Percentiles rank a stretch among this genome's conserved stretches.
phyloP scores from a whole-genome alignment of 2,888 invertebrate species.

The Dolomedes plantarius region DNA sequence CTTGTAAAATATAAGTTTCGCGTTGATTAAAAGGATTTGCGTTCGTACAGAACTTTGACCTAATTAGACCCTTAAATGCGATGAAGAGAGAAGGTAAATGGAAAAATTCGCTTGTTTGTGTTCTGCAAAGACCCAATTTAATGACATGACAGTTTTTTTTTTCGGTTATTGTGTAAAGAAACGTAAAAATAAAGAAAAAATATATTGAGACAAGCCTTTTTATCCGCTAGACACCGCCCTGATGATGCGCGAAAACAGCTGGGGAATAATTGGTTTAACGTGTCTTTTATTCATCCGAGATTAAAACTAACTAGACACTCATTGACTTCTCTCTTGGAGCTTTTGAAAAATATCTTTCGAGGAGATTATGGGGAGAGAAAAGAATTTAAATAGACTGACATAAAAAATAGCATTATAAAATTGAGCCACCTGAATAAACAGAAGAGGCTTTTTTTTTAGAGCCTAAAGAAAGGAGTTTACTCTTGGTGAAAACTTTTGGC shows the following conservation, averaged over 20 bases:
- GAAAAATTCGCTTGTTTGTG: not conserved
- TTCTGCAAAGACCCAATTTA: not conserved
- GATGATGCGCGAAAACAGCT: constrained; percentile 29
- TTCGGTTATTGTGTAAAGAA: not conserved
- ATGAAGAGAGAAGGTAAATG: not conserved
- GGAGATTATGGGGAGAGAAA: not conserved
- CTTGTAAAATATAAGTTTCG: not conserved
- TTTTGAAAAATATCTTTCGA: not conserved
- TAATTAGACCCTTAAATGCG: not conserved
- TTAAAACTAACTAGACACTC: constrained; percentile 30
- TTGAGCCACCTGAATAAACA: not conserved
- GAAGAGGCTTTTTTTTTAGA: no score
- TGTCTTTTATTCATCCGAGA: constrained; percentile 20
- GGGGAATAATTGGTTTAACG: constrained; percentile 50
- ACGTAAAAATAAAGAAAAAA: not conserved
- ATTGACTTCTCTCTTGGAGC: not conserved
- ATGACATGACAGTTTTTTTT: not conserved
- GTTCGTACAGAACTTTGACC: not conserved
- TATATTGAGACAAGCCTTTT: not conserved
- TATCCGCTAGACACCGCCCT: not conserved
- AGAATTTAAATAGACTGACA: not conserved
- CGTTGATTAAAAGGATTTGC: not conserved
- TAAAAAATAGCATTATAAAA: not conserved
- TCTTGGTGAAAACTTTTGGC: no score
- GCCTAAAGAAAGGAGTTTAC: no score